Evolutionary conservation across 2,113 vertebrate genomes (phyloP).

Genomic region (Hylia prasina): DNA sequence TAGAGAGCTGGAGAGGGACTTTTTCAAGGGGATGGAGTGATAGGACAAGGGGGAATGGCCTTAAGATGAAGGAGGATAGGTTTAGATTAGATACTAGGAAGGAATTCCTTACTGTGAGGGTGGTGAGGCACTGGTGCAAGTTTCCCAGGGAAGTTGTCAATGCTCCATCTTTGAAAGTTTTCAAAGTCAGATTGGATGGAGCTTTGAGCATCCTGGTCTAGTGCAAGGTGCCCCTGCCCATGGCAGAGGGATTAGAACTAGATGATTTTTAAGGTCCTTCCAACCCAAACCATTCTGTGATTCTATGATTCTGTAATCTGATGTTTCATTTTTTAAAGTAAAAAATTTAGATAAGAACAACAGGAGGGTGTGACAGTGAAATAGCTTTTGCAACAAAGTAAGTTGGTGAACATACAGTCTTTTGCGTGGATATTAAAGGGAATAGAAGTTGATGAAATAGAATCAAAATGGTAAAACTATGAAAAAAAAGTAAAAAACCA

Average conservation of each 20-base stretch:
- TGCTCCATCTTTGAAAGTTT: not conserved
- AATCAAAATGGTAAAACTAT: not conserved
- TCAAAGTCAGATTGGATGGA: too few species aligned
- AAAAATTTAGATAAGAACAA: not conserved
- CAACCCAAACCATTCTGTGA: not conserved
- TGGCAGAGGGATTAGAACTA: not conserved
- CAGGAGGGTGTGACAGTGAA: not conserved
- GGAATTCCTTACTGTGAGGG: not conserved
- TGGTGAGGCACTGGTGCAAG: not conserved
- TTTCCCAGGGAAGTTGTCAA: not conserved
- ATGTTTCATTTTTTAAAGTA: not conserved
- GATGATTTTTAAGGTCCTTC: not conserved
- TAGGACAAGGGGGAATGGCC: not conserved
- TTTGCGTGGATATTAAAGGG: not conserved
- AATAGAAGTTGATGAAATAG: not conserved
- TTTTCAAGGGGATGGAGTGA: not conserved
- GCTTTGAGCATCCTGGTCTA: not conserved
- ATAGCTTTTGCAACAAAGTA: not conserved
- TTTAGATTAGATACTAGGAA: not conserved
- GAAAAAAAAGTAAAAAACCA: not conserved
- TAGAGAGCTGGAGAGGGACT: not conserved
- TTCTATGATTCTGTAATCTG: rapidly evolving
- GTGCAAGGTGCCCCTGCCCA: not conserved
- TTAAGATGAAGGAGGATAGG: too few species aligned
- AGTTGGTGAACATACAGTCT: not conserved